Base-by-base conservation (phyloP, 2,113 vertebrate species). In the Aythya baeri region DNA sequence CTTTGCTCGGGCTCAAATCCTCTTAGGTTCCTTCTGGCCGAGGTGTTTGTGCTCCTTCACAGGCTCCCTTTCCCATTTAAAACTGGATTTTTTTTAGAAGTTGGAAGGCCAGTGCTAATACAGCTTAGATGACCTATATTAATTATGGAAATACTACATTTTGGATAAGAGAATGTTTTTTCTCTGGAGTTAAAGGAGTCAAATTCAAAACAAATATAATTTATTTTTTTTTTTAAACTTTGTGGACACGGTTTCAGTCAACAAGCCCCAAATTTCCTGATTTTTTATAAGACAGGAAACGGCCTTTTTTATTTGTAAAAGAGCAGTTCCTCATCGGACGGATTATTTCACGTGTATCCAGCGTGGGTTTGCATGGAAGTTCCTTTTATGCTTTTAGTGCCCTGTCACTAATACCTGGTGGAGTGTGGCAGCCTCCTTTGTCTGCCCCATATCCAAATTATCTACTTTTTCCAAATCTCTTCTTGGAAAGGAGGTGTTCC, bases 21-120 rank as follows among this genome's bases (percentile, higher is more conserved):
- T 2, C 38, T 3, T 0, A 0, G 1, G 3, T 17, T 46, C 1
- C 43, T 20, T 36, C 70, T 63, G 61, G 38, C 32, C 41, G 0
- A 0, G 16, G 41, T 27, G 0, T 32, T 68, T 25, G 12, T 34
- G 13, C 49, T 2, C 43, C 1, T 25, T 18, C 32, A 15, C 3
- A 0, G 2, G 10, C 23, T 55, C 23, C 82, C 17, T 36, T 82
- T 6, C 44, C 58, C 34, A 0, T n/a, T 32, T 7, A 46, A 73
- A 79, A 52, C 7, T 17, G 22, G 13, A 5, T 83, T 81, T 83
- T 83, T 67, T 17, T 27, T 74, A 46, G 36, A 55, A 70, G 4
- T 12, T 4, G 12, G 4, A 50, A 61, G 20, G 2, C 32, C 26
- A 43, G 13, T 76, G 21, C 43, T 76, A 6, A 26, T 49, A 6